phyloP scores from a whole-genome alignment of 2,888 invertebrate genomes.

The Proisotoma minuta region DNA sequence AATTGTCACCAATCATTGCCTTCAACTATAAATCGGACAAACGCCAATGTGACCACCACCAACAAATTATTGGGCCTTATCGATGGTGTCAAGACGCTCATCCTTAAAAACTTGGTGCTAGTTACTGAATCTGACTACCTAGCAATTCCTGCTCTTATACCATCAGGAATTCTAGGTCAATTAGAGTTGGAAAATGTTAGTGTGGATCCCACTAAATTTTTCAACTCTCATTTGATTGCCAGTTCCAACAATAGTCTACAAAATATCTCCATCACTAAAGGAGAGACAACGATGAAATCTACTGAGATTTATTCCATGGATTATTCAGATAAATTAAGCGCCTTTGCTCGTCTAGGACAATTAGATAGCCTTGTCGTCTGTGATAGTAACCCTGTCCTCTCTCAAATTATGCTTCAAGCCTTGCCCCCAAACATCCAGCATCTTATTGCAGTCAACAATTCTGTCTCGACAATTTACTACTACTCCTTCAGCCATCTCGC shows the following conservation, averaged over 20 bases:
- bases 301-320: neutral
- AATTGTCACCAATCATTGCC: conserved; percentile 11
- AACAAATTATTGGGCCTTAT: conserved; percentile 6
- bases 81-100: conserved; percentile 20
- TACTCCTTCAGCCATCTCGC: conserved; percentile 44
- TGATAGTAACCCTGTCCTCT: conserved; percentile 39
- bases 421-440: conserved; percentile 32
- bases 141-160: conserved; percentile 17
- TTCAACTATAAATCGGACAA: neutral
- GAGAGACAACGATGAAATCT: neutral
- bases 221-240: conserved; percentile 30
- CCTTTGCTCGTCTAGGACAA: conserved; percentile 29
- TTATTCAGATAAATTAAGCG: conserved; percentile 7
- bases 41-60: neutral
- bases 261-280: conserved; percentile 22
- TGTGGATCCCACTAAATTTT: conserved; percentile 35
- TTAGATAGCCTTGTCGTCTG: conserved; percentile 43
- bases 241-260: conserved; percentile 27
- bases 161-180: conserved; percentile 23
- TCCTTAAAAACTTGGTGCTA: conserved; percentile 1
- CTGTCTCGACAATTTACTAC: conserved; percentile 41
- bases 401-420: conserved; percentile 34
- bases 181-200: conserved; percentile 34
- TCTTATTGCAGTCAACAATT: conserved; percentile 43
- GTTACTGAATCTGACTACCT: conserved; percentile 15